These are phyloP conservation scores for Phyto melanocephala DNA, from an alignment of 2,888 invertebrate genomes.

Conservation along the genomic window DNA sequence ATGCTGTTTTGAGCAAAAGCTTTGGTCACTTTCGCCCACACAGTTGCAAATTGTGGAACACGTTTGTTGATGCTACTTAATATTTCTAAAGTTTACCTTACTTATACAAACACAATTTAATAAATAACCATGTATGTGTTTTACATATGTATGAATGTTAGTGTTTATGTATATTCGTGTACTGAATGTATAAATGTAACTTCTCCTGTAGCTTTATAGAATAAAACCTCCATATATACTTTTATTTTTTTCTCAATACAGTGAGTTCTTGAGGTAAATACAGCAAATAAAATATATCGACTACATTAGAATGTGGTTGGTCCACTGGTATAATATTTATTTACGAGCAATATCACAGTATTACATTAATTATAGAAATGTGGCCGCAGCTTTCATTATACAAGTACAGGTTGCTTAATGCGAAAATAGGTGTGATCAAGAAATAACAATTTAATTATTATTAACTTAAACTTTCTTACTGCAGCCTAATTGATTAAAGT, in stretches of 20 bases:
- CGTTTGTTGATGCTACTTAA: slow-evolving; percentile 59
- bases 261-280: background rate
- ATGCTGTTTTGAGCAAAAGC: slow-evolving; percentile 35
- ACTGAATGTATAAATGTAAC: background rate
- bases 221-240: background rate
- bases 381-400: background rate
- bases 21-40: slow-evolving; percentile 55
- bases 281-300: background rate
- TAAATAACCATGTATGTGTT: background rate
- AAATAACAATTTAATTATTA: too few species aligned
- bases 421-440: background rate
- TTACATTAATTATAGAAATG: background rate
- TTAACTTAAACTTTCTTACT: too few species aligned
- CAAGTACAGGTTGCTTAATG: background rate
- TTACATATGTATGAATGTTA: background rate
- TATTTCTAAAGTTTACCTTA: slow-evolving; percentile 50
- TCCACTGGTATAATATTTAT: background rate
- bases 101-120: background rate
- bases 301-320: background rate
- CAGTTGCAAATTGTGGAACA: slow-evolving; percentile 63
- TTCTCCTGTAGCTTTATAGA: background rate
- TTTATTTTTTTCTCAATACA: background rate
- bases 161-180: background rate
- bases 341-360: background rate
- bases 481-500: too few species aligned